Evolutionary conservation across 2,113 vertebrate genomes (phyloP).

Genomic region (Tenrec ecaudatus): DNA sequence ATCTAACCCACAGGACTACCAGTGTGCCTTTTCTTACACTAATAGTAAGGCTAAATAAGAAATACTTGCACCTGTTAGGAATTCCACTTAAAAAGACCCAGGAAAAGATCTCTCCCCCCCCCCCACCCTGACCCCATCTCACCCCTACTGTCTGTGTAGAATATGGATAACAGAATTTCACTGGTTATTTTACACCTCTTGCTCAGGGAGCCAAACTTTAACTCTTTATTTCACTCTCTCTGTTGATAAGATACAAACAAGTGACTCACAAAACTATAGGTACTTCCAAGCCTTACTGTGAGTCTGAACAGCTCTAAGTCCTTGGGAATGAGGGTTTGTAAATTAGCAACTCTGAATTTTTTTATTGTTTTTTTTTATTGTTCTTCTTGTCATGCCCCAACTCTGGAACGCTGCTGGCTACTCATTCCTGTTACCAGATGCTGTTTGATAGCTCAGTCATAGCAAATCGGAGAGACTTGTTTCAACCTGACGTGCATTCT

Average conservation of each 20-base stretch:
- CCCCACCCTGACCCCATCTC: not conserved
- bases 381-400: slow-evolving; percentile 45
- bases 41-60: too few relatives aligned
- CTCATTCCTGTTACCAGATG: slow-evolving; percentile 83
- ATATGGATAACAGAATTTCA: not conserved
- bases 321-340: not conserved
- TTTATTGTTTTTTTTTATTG: slow-evolving; percentile 26
- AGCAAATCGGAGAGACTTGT: slow-evolving; percentile 70
- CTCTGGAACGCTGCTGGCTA: slow-evolving; percentile 42
- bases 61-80: too few relatives aligned
- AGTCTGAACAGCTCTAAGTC: slow-evolving; percentile 25
- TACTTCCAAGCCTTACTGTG: not conserved
- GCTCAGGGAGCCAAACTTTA: slow-evolving; percentile 15
- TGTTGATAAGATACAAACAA: slow-evolving; percentile 7
- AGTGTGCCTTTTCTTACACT: too few relatives aligned
- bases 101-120: not conserved
- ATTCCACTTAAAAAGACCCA: not conserved
- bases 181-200: not conserved
- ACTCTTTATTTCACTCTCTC: slow-evolving; percentile 13
- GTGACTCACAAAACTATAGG: not conserved
- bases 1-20: too few relatives aligned
- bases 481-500: slow-evolving; percentile 67
- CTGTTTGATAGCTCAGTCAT: slow-evolving; percentile 78
- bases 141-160: not conserved
- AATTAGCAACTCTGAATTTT: slow-evolving; percentile 26